Conservation (phyloP, 2,888 invertebrate species). For the Epinotia nisella region DNA sequence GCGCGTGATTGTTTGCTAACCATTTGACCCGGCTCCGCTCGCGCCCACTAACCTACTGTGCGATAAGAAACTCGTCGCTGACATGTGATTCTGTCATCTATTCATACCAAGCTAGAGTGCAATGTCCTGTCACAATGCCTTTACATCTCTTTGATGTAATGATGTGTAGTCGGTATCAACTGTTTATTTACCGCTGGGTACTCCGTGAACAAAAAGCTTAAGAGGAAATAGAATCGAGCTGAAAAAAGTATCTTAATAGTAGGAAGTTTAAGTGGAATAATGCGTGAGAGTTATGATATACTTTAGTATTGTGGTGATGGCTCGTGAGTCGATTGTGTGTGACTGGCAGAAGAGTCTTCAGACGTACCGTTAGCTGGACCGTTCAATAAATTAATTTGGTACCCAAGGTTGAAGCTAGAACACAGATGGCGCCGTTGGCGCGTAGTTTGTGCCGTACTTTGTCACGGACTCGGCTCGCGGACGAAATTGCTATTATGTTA, state of each 20-base stretch:
- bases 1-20: conserved; percentile 73
- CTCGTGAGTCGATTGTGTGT: conserved; percentile 63
- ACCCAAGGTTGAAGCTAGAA: conserved; percentile 40
- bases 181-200: conserved; percentile 78
- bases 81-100: conserved; percentile 66
- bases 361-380: conserved; percentile 74
- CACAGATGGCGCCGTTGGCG: conserved; percentile 45
- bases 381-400: conserved; percentile 80
- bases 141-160: conserved; percentile 79
- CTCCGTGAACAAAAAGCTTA: conserved; percentile 57
- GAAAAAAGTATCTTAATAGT: conserved; percentile 55
- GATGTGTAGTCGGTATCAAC: conserved; percentile 81
- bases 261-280: conserved; percentile 50
- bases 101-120: conserved; percentile 60
- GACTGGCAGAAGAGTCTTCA: conserved; percentile 79
- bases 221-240: conserved; percentile 50
- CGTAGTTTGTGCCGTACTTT: conserved; percentile 22
- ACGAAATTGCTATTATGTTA: conserved; percentile 35
- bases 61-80: conserved; percentile 60
- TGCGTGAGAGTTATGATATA: conserved; percentile 28
- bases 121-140: conserved; percentile 67
- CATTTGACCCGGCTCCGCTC: conserved; percentile 77
- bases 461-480: conserved; percentile 16
- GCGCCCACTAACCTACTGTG: conserved; percentile 80
- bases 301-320: conserved; percentile 50